phyloP scores from a whole-genome alignment of 2,113 vertebrate genomes.

The Gasterosteus aculeatus region DNA sequence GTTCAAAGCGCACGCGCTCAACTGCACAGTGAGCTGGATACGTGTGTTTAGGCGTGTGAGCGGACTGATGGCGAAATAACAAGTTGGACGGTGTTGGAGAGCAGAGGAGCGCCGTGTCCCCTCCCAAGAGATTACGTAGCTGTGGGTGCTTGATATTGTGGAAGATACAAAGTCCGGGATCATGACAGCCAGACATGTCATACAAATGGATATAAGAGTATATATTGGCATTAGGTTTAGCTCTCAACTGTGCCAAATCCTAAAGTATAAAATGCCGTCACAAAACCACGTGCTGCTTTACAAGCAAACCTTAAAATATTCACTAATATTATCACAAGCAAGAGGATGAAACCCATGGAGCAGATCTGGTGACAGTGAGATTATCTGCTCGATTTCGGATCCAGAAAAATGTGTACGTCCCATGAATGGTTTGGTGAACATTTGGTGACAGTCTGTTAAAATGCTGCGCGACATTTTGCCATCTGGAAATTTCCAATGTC shows the following conservation, averaged over 20 bases:
- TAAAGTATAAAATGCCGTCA: not conserved
- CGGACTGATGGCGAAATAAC: conserved; percentile 28
- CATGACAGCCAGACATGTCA: not conserved
- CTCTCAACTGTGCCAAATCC: not conserved
- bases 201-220: not conserved
- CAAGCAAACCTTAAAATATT: not conserved
- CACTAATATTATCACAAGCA: no score
- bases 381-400: conserved; percentile 13
- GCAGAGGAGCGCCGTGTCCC: not conserved
- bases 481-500: conserved; percentile 45
- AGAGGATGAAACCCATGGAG: not conserved
- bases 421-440: conserved; percentile 44
- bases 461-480: conserved; percentile 56
- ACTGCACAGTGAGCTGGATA: conserved; percentile 15
- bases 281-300: not conserved
- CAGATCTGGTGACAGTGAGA: not conserved
- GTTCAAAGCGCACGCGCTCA: conserved; percentile 28
- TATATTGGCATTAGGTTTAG: not conserved
- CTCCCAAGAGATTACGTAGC: not conserved
- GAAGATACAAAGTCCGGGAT: not conserved
- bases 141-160: not conserved
- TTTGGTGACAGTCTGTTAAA: conserved; percentile 39
- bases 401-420: conserved; percentile 20
- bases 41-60: conserved; percentile 2
- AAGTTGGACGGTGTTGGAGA: not conserved